Base-by-base conservation (phyloP, 2,888 invertebrate species). In the Halocaridina rubra region DNA sequence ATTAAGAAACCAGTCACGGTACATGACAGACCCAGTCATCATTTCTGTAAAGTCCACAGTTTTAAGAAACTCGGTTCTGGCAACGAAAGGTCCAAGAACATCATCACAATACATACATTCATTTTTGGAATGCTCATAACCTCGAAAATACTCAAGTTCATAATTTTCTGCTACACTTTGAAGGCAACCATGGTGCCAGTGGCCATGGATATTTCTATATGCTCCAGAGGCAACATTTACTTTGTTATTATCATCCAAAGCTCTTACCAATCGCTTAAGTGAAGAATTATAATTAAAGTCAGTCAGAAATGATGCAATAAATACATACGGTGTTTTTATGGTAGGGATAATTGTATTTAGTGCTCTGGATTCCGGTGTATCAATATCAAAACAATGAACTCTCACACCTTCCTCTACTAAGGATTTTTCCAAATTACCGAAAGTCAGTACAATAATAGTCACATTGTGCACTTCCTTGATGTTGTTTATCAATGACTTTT, bases 81-180 rank as follows among this genome's bases (percentile, higher is more conserved):
- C 84, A 5, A 90, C 80, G 81, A 90, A 90, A 5, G 90, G 90
- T 4, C 90, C 90, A 72, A 89, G 88, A 2, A 90, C 79, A 75
- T 90, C 89, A 85, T 90, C 90, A 88, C 90, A 90, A 67, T 89
- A 89, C 87, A 90, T 88, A 80, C 90, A 90, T 80, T 90, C 90
- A 13, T 89, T 89, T 2, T 86, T 57, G 0, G 90, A 90, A 71
- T 89, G 88, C 16, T 89, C 89, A 72, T 90, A 90, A 3, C 90
- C 90, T 30, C 89, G 86, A 0, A 86, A 72, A 78, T 89, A 90
- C 2, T 77, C 82, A 24, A 90, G 87, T 7, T 89, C 88, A 80
- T 89, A 90, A 81, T 90, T 90, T 53, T 85, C 88, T 33, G 89
- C 88, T 3, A 88, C 87, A 0, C 87, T 81, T 82, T 90, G 90